Base-by-base conservation (phyloP, 2,113 vertebrate species). In the Silurus meridionalis region DNA sequence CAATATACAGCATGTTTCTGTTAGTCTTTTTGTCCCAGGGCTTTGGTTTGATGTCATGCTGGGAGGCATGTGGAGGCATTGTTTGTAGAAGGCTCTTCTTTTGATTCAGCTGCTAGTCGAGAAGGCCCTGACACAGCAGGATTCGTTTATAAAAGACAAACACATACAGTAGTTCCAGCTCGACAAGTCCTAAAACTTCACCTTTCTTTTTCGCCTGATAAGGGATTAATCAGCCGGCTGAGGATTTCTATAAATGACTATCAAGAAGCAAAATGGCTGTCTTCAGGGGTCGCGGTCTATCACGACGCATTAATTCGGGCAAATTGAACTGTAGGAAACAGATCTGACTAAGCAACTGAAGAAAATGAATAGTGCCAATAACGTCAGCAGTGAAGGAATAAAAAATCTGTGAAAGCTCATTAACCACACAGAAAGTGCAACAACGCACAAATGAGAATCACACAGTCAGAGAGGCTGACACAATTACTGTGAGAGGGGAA, bases 101-200 rank as follows among this genome's bases (percentile, higher is more conserved):
- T 89, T 28, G 83, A 55, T 57, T 89, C 77, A 50, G 85, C 60
- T 83, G 80, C 71, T 50, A 63, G 23, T 17, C 67, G 53, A 1
- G 10, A 71, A 46, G 7, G 89, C 1, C 75, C 80, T 66, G 93
- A 93, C 78, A 80, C 57, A 53, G 90, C 93, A 55, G 93, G 93
- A 11, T 92, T 69, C 15, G 8, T 61, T 82, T 48, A 66, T 69
- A 28, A 55, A 66, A 69, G 57, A 60, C 67, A 74, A 74, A 21
- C 28, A 63, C 37, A 28, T 77, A 75, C 72, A 85, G n/a, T 85
- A 84, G 72, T 61, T 84, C 46, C 67, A 77, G 9, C 21, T n/a
- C 64, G 7, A 66, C 10, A 37, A 84, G 23, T 78, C 60, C 21
- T 53, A 53, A 78, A 64, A 52, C 14, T 60, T 63, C 15, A 74